A percentile compares a stretch with the other conserved stretches of the same genome.
Evolutionary conservation across 2,888 invertebrate genomes (phyloP).

Genomic region (Leuctra nigra): DNA sequence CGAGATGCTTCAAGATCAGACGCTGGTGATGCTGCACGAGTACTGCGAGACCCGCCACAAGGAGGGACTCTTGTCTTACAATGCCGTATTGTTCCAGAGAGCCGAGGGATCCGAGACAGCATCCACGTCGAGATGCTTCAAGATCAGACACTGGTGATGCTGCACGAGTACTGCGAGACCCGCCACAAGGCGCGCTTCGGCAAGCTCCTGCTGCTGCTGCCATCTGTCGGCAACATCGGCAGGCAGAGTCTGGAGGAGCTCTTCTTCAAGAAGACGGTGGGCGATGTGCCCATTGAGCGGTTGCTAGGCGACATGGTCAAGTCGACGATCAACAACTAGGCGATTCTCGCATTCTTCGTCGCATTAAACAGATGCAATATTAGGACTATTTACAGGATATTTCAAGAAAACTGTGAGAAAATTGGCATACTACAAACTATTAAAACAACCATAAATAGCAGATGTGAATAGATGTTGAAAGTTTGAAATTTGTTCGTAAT

Average conservation of each 20-base stretch:
- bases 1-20: slow-evolving; percentile 71
- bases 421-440: no score
- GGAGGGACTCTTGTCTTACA: no score
- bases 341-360: no score
- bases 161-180: slow-evolving; percentile 61
- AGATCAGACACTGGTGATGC: slow-evolving; percentile 71
- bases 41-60: slow-evolving; percentile 49
- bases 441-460: no score
- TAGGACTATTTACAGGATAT: no score
- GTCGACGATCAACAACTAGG: slow-evolving; percentile 15
- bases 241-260: slow-evolving; percentile 56
- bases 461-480: no score
- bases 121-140: slow-evolving; percentile 60
- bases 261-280: slow-evolving; percentile 72
- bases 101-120: slow-evolving; percentile 53
- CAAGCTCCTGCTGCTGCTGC: slow-evolving; percentile 63
- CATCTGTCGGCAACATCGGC: slow-evolving; percentile 52
- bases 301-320: slow-evolving; percentile 58
- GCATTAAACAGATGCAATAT: no score
- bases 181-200: slow-evolving; percentile 56
- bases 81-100: no score
- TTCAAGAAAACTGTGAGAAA: no score
- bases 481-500: no score
- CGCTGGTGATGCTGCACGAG: slow-evolving; percentile 67
- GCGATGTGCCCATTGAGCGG: slow-evolving; percentile 64